These are phyloP conservation scores for Ichneumoninae sp. DNA, from an alignment of 2,888 invertebrate species.

Conservation along the genomic window DNA sequence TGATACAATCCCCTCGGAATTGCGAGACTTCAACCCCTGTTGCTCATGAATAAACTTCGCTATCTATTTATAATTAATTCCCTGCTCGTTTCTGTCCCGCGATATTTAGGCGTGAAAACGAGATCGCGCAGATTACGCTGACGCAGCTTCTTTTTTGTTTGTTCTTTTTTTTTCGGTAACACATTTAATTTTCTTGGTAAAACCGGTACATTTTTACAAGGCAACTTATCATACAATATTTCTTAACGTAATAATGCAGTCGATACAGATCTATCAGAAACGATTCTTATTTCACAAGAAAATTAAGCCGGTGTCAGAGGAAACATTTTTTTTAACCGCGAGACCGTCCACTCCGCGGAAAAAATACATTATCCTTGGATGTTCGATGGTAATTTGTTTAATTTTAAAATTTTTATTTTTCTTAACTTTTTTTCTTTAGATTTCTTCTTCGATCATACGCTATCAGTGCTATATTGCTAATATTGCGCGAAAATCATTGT, in stretches of 20 bases:
- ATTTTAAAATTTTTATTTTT: conserved; percentile 12
- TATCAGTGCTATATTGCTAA: conserved; percentile 64
- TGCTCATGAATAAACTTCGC: conserved; percentile 37
- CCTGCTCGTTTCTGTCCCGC: conserved; percentile 14
- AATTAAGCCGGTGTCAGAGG: conserved; percentile 18
- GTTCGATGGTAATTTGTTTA: conserved; percentile 4
- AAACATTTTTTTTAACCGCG: background rate
- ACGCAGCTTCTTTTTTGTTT: conserved; percentile 23
- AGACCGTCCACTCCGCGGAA: background rate
- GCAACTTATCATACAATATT: conserved; percentile 80
- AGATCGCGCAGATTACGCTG: conserved; percentile 19
- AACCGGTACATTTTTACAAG: conserved; percentile 82
- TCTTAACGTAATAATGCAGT: conserved; percentile 76
- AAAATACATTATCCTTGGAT: conserved; percentile 21
- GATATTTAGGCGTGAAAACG: background rate
- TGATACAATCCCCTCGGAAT: conserved; percentile 42
- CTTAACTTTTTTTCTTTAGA: conserved; percentile 14
- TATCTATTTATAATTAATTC: conserved; percentile 28
- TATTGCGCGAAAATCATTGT: conserved; percentile 58
- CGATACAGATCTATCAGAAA: conserved; percentile 66
- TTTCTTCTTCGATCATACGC: conserved; percentile 5
- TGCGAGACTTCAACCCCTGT: conserved; percentile 15
- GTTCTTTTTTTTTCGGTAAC: conserved; percentile 75
- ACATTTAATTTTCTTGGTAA: conserved; percentile 81
- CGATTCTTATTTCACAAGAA: conserved; percentile 34